phyloP scores from a whole-genome alignment of 1,140 invertebrate species.

The Eueides isabella region DNA sequence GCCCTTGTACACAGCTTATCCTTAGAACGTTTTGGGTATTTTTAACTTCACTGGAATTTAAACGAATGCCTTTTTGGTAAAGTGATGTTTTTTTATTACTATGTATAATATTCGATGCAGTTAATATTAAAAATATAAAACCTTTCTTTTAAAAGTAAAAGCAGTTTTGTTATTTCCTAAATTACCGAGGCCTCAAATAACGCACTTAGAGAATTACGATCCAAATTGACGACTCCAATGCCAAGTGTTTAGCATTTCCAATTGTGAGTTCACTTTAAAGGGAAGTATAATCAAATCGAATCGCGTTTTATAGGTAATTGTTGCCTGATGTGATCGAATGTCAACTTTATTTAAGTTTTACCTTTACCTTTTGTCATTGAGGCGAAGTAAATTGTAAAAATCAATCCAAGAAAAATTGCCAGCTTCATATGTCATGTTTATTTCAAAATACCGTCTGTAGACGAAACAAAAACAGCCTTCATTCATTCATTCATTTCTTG shows the following conservation, averaged over 20 bases:
- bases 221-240: conserved; percentile 31
- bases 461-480: conserved; percentile 9
- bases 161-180: conserved; percentile 13
- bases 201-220: conserved; percentile 31
- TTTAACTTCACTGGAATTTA: not conserved
- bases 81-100: too few species aligned
- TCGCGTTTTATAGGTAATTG: conserved; percentile 35
- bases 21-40: conserved; percentile 28
- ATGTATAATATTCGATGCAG: too few species aligned
- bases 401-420: not conserved
- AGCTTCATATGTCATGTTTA: not conserved
- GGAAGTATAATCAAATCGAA: conserved; percentile 33
- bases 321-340: conserved; percentile 35
- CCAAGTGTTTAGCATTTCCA: conserved; percentile 31
- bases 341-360: conserved; percentile 31
- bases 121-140: too few species aligned
- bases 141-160: too few species aligned
- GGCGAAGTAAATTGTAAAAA: conserved; percentile 17
- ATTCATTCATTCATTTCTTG: too few species aligned
- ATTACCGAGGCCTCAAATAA: conserved; percentile 17
- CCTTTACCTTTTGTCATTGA: not conserved
- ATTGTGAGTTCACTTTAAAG: conserved; percentile 36
- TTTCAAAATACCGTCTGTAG: not conserved
- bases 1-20: conserved; percentile 32
- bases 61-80: not conserved